Conservation (phyloP, 2,113 vertebrate species). For the Synodontis membranacea region DNA sequence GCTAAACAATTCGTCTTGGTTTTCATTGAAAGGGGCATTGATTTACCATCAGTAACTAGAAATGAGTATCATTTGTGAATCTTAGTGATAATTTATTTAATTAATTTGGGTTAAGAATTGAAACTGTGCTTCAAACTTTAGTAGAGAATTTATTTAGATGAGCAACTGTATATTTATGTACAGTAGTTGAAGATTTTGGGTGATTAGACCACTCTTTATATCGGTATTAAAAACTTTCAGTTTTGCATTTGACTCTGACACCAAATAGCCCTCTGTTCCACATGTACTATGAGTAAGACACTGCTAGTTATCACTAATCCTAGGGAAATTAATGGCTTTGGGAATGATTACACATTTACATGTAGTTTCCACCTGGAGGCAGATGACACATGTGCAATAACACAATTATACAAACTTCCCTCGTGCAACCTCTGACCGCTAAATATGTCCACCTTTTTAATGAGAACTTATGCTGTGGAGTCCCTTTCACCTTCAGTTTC, state of each 20-base stretch:
- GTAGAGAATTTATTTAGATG: background rate
- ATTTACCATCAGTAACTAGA: background rate
- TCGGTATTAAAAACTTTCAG: background rate
- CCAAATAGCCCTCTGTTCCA: background rate
- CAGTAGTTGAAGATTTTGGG: background rate
- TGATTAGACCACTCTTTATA: background rate
- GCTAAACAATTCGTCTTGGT: background rate
- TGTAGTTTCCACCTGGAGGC: constrained; percentile 48
- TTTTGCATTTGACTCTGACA: background rate
- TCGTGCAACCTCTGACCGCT: constrained; percentile 4
- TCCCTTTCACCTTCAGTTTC: constrained; percentile 65
- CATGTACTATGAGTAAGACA: constrained; percentile 50
- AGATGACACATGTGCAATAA: constrained; percentile 59
- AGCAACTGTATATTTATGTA: background rate
- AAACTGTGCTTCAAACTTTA: background rate
- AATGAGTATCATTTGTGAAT: background rate
- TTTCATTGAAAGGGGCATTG: background rate
- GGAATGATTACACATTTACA: constrained; percentile 56
- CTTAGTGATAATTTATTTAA: background rate
- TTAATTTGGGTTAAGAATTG: background rate
- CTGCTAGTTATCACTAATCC: constrained; percentile 4
- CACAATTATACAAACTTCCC: constrained; percentile 33
- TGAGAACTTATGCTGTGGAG: constrained; percentile 37
- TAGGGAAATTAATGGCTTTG: constrained; percentile 31
- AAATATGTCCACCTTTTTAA: constrained; percentile 44